These are phyloP conservation scores for Drosophila mettleri DNA, from an alignment of 2,888 invertebrate species.

Conservation along the genomic window DNA sequence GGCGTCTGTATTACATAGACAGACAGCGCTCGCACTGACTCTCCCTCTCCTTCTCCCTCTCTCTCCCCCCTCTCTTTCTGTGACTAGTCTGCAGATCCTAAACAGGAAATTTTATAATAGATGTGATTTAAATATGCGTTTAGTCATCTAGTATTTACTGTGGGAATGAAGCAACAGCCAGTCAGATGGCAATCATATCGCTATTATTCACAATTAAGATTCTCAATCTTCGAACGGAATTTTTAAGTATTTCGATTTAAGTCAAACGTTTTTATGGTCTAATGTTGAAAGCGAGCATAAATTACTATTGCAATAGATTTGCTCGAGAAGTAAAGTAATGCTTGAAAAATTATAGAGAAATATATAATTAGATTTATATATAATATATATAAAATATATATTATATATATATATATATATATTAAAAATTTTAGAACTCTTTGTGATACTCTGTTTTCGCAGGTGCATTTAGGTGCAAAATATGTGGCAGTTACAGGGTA, in stretches of 20 bases:
- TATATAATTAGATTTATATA: too few species aligned
- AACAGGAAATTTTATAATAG: constrained; percentile 59
- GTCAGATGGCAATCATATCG: constrained; percentile 35
- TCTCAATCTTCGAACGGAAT: constrained; percentile 27
- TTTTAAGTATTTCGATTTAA: constrained; percentile 20
- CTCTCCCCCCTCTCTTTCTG: background rate
- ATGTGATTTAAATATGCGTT: constrained; percentile 50
- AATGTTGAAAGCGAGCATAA: background rate
- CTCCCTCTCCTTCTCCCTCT: background rate
- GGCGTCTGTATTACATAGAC: constrained; percentile 34
- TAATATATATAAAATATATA: too few species aligned
- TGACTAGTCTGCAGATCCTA: constrained; percentile 39
- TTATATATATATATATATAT: too few species aligned
- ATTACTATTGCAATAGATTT: background rate
- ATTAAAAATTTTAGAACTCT: too few species aligned
- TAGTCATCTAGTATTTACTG: constrained; percentile 43
- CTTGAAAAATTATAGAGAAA: too few species aligned
- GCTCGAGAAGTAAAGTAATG: background rate
- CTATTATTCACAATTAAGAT: constrained; percentile 37
- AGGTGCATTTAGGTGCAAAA: too few species aligned
- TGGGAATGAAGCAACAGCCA: constrained; percentile 42
- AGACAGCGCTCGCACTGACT: constrained; percentile 9
- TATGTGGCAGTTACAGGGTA: too few species aligned
- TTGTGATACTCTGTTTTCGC: too few species aligned
- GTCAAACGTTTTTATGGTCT: background rate